Evolutionary conservation across 1,140 invertebrate genomes (phyloP).

Genomic region (Drosophila ficusphila): DNA sequence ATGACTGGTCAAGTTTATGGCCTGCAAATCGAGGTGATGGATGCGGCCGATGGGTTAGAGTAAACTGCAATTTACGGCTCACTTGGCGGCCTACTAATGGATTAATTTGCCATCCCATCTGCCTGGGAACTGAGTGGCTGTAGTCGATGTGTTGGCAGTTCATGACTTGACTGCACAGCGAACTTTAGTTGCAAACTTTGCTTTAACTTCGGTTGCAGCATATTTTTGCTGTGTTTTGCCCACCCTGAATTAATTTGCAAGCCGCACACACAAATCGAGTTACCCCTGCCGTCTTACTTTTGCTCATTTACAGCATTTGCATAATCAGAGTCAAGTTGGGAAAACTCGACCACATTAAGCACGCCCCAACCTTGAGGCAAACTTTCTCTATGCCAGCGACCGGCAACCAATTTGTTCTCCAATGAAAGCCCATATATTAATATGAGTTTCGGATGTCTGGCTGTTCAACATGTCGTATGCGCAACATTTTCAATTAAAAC

Average conservation of each 20-base stretch:
- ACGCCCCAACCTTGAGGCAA: conserved; percentile 46
- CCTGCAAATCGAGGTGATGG: conserved; percentile 42
- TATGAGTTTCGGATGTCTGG: conserved; percentile 5
- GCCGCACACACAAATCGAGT: conserved; percentile 41
- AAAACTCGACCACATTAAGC: conserved; percentile 54
- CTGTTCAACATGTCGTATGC: conserved; percentile 64
- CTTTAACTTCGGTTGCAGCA: conserved; percentile 5
- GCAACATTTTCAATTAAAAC: conserved; percentile 77
- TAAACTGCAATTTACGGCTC: conserved; percentile 61
- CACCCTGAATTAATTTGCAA: conserved; percentile 33
- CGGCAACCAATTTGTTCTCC: conserved; percentile 56
- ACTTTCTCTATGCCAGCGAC: conserved; percentile 44
- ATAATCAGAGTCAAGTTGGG: conserved; percentile 48
- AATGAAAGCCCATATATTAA: conserved; percentile 29
- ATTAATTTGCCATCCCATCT: conserved; percentile 48
- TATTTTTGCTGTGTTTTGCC: conserved; percentile 20
- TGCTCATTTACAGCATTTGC: conserved; percentile 56
- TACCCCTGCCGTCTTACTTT: conserved; percentile 12
- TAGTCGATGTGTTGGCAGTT: conserved; percentile 10
- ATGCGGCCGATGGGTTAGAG: conserved; percentile 31
- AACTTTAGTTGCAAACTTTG: conserved; percentile 31
- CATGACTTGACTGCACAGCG: conserved; percentile 2
- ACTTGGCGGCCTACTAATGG: conserved; percentile 61
- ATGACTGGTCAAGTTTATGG: conserved; percentile 61
- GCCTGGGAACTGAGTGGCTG: conserved; percentile 11